Evolutionary conservation across 1,140 invertebrate genomes (phyloP), one percentile per base, ranked within the genome.

Genomic region (Cherax quadricarinatus): DNA sequence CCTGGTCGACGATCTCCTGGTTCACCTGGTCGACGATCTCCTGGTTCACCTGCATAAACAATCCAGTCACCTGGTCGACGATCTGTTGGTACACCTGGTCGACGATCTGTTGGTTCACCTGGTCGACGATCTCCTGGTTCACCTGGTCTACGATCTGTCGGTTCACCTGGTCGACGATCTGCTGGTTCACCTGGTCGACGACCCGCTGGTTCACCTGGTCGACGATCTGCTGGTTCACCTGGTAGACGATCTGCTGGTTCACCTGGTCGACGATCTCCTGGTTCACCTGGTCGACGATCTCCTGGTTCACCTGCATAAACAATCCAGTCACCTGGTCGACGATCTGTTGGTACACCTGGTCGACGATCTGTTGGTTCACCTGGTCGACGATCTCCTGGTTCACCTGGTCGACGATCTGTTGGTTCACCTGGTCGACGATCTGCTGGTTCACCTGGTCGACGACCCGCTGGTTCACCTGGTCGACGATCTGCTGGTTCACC

Each of bases 211-310:
- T 84, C 82, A 84, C 24, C 70, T 30, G 70, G 70, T 24, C 70
- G 70, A 75, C 41, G 85, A 12, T 86, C 85, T 73, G 6, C 16
- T 86, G 85, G 85, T 89, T 89, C 78, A 89, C 78, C 78, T 60
- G 78, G 80, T 24, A 48, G 57, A 24, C 80, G 73, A n/a, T 80
- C 49, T 49, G n/a, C 30, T 83, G 88, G 88, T 89, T 83, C 80
- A 66, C 62, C 14, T 89, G 87, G 80, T 57, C 73, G 41, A 73
- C 62, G 80, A 60, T 89, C 80, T 49, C 4, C 18, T 78, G 85
- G 80, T 75, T 84, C 82, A 16, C 82, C 88, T 30, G 80, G 88
- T 49, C 49, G 60, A 73, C 62, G 80, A 53, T 75, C 80, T 49
- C 4, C 49, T 78, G 85, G 73, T 79, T 87, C 85, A 21, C 51